phyloP scores from a whole-genome alignment of 1,140 invertebrate genomes.

The Leptinotarsa undecemlineata region DNA sequence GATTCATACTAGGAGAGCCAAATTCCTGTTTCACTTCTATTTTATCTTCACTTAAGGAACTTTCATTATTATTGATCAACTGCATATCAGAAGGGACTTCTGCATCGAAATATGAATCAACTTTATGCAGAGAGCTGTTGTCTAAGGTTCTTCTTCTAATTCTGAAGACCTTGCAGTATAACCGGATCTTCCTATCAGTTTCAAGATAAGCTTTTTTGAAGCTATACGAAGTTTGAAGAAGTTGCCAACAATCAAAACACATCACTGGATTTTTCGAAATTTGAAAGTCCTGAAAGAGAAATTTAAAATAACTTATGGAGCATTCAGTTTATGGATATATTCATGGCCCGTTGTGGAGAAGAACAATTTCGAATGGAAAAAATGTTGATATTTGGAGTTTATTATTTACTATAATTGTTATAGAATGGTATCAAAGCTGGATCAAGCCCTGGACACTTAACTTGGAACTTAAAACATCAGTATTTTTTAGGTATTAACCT shows the following conservation, averaged over 20 bases:
- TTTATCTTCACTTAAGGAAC: neutral
- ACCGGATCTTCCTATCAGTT: neutral
- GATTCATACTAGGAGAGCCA: neutral
- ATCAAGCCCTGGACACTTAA: too few relatives aligned
- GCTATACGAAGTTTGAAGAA: neutral
- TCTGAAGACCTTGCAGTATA: neutral
- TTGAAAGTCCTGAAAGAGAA: neutral
- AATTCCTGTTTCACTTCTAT: neutral
- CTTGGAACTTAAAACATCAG: too few relatives aligned
- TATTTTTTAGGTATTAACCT: too few relatives aligned
- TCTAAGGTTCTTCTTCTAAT: neutral
- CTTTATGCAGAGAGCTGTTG: neutral
- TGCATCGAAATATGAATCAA: neutral
- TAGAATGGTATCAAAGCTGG: too few relatives aligned
- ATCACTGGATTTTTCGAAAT: slow-evolving; percentile 12
- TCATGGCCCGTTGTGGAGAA: too few relatives aligned
- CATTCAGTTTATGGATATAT: too few relatives aligned
- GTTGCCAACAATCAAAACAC: slow-evolving; percentile 12
- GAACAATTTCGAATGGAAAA: too few relatives aligned
- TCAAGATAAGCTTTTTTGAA: slow-evolving; percentile 13
- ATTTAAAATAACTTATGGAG: neutral
- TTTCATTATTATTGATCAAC: neutral
- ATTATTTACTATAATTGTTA: too few relatives aligned
- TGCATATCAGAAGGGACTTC: neutral
- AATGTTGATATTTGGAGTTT: too few relatives aligned